Evolutionary conservation across 2,888 invertebrate species (phyloP).

Genomic region (Pseudococcus longispinus): DNA sequence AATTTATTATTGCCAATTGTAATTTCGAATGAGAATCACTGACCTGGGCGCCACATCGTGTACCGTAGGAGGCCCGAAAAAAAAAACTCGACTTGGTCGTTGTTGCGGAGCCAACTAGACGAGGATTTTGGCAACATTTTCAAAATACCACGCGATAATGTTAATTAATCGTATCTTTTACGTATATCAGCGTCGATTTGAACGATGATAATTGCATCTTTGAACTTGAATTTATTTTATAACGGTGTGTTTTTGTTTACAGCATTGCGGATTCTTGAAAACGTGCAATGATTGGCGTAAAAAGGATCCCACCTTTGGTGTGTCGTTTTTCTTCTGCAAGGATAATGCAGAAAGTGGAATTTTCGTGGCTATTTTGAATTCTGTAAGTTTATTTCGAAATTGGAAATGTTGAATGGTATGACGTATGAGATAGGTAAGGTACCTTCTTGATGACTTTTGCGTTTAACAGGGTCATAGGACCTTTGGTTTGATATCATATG

Average conservation of each 20-base stretch:
- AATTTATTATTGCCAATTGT: too few species aligned
- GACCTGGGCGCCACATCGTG: background rate
- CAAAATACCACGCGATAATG: background rate
- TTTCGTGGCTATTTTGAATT: background rate
- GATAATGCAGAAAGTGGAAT: background rate
- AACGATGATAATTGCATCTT: background rate
- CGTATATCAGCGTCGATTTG: background rate
- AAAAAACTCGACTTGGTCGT: background rate
- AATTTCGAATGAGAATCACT: background rate
- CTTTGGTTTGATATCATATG: background rate
- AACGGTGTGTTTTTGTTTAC: background rate
- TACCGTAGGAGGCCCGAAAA: background rate
- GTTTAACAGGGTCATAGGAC: background rate
- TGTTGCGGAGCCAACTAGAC: background rate
- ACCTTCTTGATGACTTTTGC: background rate
- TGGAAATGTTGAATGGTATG: too few species aligned
- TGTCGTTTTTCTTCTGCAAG: background rate
- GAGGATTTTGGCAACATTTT: background rate
- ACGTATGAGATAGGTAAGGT: background rate
- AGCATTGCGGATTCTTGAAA: background rate
- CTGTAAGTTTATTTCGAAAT: background rate
- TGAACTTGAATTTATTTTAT: background rate
- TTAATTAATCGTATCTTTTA: background rate
- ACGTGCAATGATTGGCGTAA: background rate
- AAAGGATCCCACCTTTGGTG: background rate